Base-by-base conservation (phyloP, 2,113 vertebrate genomes). In the Piaya cayana region DNA sequence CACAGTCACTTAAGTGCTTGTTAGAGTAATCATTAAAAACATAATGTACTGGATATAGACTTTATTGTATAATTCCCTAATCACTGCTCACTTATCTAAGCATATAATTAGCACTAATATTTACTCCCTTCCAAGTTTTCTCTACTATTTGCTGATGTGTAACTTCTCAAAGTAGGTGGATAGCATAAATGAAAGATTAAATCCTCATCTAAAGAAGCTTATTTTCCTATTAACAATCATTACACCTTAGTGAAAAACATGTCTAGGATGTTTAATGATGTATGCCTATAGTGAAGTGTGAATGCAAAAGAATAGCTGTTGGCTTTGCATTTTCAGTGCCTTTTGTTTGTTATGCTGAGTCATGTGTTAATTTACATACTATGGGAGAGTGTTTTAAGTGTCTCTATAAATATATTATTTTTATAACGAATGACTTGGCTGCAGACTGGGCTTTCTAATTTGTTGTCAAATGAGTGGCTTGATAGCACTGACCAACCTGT, bases 21-120 rank as follows among this genome's bases (percentile, higher is more conserved):
- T 90, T 94, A 74, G 58, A 70, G 25, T 93, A 45, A 67, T 96
- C 82, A 92, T 83, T 94, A 81, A 90, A 95, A 96, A 74, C 82
- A 75, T 93, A 90, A 93, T 92, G 63, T 89, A 75, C 68, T 90
- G 72, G 49, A 69, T 93, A 78, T 86, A 79, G 68, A 49, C 79
- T 83, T 86, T 60, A 83, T 86, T 93, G 39, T 92, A 49, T 95
- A 93, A 96, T 94, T 95, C 90, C 76, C 92, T 93, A 86, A 94
- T 94, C 82, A 77, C 72, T 71, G 62, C 52, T 86, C 83, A 85
- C 47, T 93, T 92, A 70, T 37, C 53, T 93, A 95, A 85, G 69
- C 90, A 83, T 81, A 59, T 93, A 92, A 86, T 90, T 88, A 58
- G 20, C 47, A 50, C 56, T 80, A 94, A 74, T 90, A 78, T 93